A percentile compares a stretch with the other conserved stretches of the same genome.
Evolutionary conservation across 1,140 invertebrate genomes (phyloP).

Genomic region (Colletes gigas): DNA sequence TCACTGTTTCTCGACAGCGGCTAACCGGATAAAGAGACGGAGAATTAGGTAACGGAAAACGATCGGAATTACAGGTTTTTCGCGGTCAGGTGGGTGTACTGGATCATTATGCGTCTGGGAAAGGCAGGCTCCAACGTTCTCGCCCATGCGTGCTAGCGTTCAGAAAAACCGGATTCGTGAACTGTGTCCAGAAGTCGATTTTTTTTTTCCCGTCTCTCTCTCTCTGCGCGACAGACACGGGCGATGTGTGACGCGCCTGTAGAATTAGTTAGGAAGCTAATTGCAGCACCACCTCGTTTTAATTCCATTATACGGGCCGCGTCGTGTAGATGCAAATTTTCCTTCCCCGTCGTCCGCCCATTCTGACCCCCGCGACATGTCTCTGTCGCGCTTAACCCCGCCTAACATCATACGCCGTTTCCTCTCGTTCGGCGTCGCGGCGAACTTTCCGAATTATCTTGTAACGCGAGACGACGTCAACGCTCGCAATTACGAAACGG

Average conservation of each 20-base stretch:
- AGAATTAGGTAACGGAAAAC: no score
- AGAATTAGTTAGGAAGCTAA: conserved; percentile 68
- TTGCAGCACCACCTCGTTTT: conserved; percentile 73
- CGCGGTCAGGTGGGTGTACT: no score
- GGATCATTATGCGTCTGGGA: no score
- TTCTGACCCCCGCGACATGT: conserved; percentile 12
- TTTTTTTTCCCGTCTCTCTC: background rate
- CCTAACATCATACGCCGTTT: conserved; percentile 24
- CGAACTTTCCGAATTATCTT: conserved; percentile 78
- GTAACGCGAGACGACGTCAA: conserved; percentile 67
- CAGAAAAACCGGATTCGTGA: conserved; percentile 9
- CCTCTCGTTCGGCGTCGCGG: conserved; percentile 19
- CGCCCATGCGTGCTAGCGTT: background rate
- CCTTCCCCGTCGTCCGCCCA: background rate
- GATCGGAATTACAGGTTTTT: no score
- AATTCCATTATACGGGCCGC: conserved; percentile 73
- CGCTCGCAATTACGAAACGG: conserved; percentile 66
- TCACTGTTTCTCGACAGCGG: no score
- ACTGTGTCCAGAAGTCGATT: background rate
- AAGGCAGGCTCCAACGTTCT: background rate
- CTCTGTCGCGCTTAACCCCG: conserved; percentile 32
- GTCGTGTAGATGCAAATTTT: conserved; percentile 75
- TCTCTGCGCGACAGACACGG: background rate
- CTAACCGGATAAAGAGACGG: no score
- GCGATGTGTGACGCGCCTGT: conserved; percentile 42